Percentiles rank a stretch among this genome's conserved stretches.
Conservation (phyloP, 2,113 vertebrate genomes). For the Nothocercus nigrocapillus region DNA sequence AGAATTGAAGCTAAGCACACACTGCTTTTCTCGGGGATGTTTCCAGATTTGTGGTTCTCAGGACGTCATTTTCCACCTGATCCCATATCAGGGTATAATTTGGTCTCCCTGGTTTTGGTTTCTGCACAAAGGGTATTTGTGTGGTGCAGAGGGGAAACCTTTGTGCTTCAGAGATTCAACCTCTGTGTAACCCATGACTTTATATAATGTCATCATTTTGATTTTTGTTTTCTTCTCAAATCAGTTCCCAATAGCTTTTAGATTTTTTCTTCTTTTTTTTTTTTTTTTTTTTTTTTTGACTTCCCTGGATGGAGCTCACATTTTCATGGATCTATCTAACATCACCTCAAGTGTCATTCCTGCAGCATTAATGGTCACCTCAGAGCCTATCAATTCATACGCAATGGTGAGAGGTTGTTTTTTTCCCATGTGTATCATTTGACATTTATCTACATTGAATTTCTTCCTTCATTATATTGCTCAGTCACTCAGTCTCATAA, state of each 20-base stretch:
- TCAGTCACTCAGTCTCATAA: neutral
- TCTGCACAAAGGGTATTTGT: neutral
- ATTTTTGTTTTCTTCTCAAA: neutral
- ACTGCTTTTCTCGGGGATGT: neutral
- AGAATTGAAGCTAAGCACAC: neutral
- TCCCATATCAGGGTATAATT: neutral
- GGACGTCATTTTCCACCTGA: neutral
- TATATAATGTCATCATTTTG: neutral
- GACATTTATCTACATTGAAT: neutral
- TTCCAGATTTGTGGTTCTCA: neutral
- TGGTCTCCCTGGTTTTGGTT: neutral
- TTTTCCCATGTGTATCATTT: neutral
- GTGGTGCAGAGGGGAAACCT: neutral
- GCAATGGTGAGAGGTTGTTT: neutral
- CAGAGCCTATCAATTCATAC: neutral
- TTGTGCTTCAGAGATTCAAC: neutral
- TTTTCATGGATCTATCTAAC: neutral
- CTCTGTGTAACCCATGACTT: neutral
- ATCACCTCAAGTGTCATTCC: neutral
- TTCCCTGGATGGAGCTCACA: neutral
- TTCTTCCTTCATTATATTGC: slow-evolving; percentile 24
- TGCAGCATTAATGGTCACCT: neutral
- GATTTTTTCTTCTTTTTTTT: neutral
- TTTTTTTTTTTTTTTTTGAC: neutral
- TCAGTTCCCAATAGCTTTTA: neutral